Evolutionary conservation across 1,140 invertebrate species (phyloP), one percentile per base, ranked within the genome.

Genomic region (Pseudobourletiella spinata): DNA sequence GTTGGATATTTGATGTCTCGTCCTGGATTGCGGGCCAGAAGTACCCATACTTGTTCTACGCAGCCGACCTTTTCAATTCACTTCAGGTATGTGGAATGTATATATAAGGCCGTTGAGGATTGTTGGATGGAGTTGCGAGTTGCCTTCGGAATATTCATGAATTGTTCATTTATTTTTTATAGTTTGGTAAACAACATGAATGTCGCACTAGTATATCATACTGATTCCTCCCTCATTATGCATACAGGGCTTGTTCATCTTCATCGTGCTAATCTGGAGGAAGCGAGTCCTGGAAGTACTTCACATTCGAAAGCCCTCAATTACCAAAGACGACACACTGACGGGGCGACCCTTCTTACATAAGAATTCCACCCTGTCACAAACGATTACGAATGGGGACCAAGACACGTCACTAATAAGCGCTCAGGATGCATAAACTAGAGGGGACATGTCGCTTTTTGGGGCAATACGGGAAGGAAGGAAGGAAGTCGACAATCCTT

Each of bases 271-370:
- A 32, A 61, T 70, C n/a, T 70, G 68, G 64, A 54, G 68, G 39
- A 70, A 70, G 48, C 56, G 68, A 42, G 68, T 70, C 16, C 43
- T 70, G 15, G 68, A 70, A 54, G 59, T 70, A 15, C 57, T 70
- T 1, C 65, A 65, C 46, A 43, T 70, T 20, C 18, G 68, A n/a
- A 70, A 70, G 29, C 62, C 64, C 4, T 66, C 64, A 8, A n/a
- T 70, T 15, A 62, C 58, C 11, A 66, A 67, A 51, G 68, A 70
- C 56, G 68, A 70, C 6, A 70, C 68, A n/a, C 20, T 70, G n/a
- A 67, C 68, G 29, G 68, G 42, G 1, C 61, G 68, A 32, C 68
- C 68, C 18, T 70, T 70, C 50, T 61, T 70, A 39, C 59, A 59
- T 24, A 68, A 65, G 39, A 56, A 63, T 62, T 56, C 59, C 26